A percentile compares a stretch with the other conserved stretches of the same genome.
Conservation (phyloP, 2,888 invertebrate genomes). For the Tineola bisselliella region DNA sequence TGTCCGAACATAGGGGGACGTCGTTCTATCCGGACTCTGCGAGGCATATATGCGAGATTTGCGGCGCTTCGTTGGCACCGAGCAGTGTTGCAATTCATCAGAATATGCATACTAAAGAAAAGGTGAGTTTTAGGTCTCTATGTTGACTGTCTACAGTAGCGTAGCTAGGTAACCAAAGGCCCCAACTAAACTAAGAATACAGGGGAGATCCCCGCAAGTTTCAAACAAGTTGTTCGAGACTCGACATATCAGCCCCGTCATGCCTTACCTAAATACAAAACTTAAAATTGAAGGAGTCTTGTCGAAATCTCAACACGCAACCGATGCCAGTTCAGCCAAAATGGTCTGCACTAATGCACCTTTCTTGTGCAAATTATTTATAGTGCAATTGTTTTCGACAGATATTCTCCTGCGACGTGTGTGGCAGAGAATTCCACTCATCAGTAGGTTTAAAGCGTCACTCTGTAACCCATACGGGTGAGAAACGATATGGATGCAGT, state of each 20-base stretch:
- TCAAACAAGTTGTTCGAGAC: too few species aligned
- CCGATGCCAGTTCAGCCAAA: too few species aligned
- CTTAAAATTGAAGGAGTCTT: too few species aligned
- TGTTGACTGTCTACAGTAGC: too few species aligned
- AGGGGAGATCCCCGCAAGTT: too few species aligned
- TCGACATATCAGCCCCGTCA: too few species aligned
- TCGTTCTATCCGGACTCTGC: conserved; percentile 35
- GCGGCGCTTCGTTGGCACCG: conserved; percentile 51
- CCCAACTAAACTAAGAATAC: too few species aligned
- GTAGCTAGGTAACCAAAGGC: too few species aligned
- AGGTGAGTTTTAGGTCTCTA: conserved; percentile 11
- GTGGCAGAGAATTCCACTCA: conserved; percentile 44
- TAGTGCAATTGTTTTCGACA: not conserved
- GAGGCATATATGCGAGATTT: conserved; percentile 51
- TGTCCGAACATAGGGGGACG: conserved; percentile 40
- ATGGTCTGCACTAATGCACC: too few species aligned
- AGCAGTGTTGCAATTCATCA: conserved; percentile 47
- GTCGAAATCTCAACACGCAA: too few species aligned
- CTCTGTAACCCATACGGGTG: conserved; percentile 40
- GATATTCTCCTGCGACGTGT: conserved; percentile 37
- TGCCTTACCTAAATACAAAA: too few species aligned
- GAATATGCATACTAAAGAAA: conserved; percentile 43
- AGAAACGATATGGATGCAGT: conserved; percentile 29
- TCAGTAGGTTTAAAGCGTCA: conserved; percentile 43
- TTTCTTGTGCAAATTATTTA: too few species aligned